phyloP scores from a whole-genome alignment of 1,140 invertebrate genomes.

The Drosophila murphyi region DNA sequence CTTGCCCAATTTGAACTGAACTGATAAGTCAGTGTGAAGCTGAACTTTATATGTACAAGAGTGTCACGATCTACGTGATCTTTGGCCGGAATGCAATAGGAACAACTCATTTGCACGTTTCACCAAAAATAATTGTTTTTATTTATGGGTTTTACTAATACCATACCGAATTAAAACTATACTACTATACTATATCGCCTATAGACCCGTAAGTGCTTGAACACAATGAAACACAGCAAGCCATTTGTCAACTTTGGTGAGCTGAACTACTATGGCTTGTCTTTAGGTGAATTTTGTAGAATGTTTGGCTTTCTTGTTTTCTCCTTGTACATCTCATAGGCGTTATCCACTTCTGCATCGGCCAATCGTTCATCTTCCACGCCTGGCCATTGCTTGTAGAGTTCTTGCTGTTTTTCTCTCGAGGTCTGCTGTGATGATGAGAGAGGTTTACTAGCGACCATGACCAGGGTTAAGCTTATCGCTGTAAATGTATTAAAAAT shows the following conservation, averaged over 20 bases:
- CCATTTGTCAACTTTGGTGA: background rate
- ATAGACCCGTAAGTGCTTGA: constrained; percentile 6
- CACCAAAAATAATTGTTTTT: constrained; percentile 48
- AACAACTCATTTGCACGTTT: constrained; percentile 65
- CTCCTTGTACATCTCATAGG: constrained; percentile 26
- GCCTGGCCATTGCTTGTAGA: constrained; percentile 32
- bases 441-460: constrained; percentile 5
- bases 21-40: constrained; percentile 21
- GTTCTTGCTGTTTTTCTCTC: constrained; percentile 8
- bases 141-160: constrained; percentile 9
- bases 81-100: constrained; percentile 54
- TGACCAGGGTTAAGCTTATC: constrained; percentile 7
- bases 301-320: constrained; percentile 8
- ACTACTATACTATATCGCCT: constrained; percentile 12
- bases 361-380: constrained; percentile 50
- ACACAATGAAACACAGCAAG: background rate
- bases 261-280: background rate
- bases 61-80: constrained; percentile 57
- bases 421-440: background rate
- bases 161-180: background rate
- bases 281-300: background rate
- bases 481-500: constrained; percentile 20
- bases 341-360: constrained; percentile 65
- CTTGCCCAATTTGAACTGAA: constrained; percentile 14
- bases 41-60: constrained; percentile 50